Evolutionary conservation across 2,113 vertebrate species (phyloP), one percentile per base, ranked within the genome.

Genomic region (Smithornis capensis): DNA sequence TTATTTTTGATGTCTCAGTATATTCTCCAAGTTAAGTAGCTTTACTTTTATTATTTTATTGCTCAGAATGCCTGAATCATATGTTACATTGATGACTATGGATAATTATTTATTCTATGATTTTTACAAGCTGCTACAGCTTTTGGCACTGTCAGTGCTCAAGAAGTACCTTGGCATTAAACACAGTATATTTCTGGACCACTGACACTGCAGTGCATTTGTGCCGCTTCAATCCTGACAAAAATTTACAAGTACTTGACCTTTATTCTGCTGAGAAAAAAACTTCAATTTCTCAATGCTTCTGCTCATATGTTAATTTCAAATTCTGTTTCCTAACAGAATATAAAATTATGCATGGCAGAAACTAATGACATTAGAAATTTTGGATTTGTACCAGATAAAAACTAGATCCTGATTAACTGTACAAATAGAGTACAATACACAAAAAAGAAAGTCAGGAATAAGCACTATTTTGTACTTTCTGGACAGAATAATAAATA

Each of bases 211-310:
- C 65, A 83, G 74, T 47, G 55, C 37, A 80, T 96, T 94, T 89
- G n/a, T 68, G 35, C 42, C 2, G 2, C 82, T 89, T 94, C 71
- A 55, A 44, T 87, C 95, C 92, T 95, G 83, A 80, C 69, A 68
- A 81, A 81, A 78, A 95, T 94, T 96, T 96, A 76, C 74, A 92
- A 85, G 69, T 81, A 92, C 64, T 73, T 93, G 74, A 91, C 83
- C 87, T 89, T 95, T n/a, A n/a, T 95, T 87, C 70, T 86, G 9
- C 8, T 81, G 70, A 85, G 87, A 50, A 64, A 92, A 92, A 87
- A 49, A 1, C 9, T 70, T 77, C 42, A 2, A 22, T 89, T 93
- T 91, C 79, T 94, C 47, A 95, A 87, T 42, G 47, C 38, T 94
- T 79, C 38, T 91, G 38, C 64, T 73, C 25, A 62, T 71, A 70